phyloP scores from a whole-genome alignment of 2,888 invertebrate genomes.

The Aphidoletes aphidimyza region DNA sequence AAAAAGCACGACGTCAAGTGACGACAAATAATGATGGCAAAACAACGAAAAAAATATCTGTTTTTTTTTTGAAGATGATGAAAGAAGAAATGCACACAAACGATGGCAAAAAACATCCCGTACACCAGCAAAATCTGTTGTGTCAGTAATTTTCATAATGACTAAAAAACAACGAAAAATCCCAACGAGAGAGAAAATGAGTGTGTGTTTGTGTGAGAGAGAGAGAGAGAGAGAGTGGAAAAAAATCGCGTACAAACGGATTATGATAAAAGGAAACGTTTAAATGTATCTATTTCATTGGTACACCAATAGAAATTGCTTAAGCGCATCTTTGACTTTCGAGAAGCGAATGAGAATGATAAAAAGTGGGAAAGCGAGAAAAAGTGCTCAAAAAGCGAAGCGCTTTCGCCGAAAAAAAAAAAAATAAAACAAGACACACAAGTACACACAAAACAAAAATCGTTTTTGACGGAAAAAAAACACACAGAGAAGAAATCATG shows the following conservation, averaged over 20 bases:
- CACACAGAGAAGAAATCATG: too few relatives aligned
- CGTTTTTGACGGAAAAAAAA: slow-evolving; percentile 41
- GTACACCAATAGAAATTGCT: slow-evolving; percentile 10
- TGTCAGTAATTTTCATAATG: slow-evolving; percentile 53
- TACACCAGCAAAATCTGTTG: slow-evolving; percentile 3
- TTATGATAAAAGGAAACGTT: slow-evolving; percentile 44
- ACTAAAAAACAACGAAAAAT: slow-evolving; percentile 46
- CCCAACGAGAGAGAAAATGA: too few relatives aligned
- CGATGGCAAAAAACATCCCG: neutral
- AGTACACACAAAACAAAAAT: slow-evolving; percentile 38
- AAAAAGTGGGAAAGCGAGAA: neutral
- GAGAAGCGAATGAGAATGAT: neutral
- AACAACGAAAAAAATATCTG: neutral
- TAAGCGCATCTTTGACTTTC: slow-evolving; percentile 52
- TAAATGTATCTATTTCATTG: slow-evolving; percentile 48
- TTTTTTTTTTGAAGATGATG: slow-evolving; percentile 39
- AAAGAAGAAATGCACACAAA: slow-evolving; percentile 27
- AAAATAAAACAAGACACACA: too few relatives aligned
- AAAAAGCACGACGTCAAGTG: neutral
- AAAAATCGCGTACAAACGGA: slow-evolving; percentile 12
- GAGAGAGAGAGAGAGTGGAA: too few relatives aligned
- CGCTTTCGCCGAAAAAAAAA: neutral
- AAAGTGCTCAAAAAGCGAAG: neutral
- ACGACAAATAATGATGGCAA: slow-evolving; percentile 40
- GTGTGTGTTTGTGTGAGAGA: too few relatives aligned